Percentiles rank a stretch among this genome's conserved stretches.
Evolutionary conservation across 1,140 invertebrate genomes (phyloP).

Genomic region (Oryzaephilus surinamensis): DNA sequence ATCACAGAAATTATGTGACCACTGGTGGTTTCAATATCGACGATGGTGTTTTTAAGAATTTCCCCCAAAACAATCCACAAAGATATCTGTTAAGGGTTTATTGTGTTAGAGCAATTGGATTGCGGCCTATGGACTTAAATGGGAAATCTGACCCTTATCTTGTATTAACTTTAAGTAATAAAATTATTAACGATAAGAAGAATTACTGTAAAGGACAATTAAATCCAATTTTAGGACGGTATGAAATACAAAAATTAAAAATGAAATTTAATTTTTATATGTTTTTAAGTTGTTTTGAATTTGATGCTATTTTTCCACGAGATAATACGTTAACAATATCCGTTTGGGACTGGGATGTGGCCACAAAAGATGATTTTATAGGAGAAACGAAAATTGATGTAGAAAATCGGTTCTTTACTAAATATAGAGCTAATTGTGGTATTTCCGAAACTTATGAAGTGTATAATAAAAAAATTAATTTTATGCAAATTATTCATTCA

Average conservation of each 20-base stretch:
- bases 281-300: constrained; percentile 57
- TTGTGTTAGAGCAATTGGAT: constrained; percentile 55
- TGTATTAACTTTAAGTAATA: constrained; percentile 54
- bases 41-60: constrained; percentile 48
- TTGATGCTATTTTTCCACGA: constrained; percentile 59
- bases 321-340: constrained; percentile 63
- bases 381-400: constrained; percentile 77
- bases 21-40: constrained; percentile 36
- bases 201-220: constrained; percentile 65
- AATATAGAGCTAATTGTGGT: constrained; percentile 68
- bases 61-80: constrained; percentile 55
- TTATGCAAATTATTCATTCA: constrained; percentile 2
- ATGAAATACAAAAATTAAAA: constrained; percentile 26
- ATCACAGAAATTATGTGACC: constrained; percentile 39
- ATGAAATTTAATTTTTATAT: background rate
- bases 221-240: constrained; percentile 83
- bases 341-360: constrained; percentile 65
- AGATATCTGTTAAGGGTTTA: constrained; percentile 69
- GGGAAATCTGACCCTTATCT: constrained; percentile 74
- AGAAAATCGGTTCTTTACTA: constrained; percentile 75
- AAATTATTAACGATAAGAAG: constrained; percentile 56
- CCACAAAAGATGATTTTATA: constrained; percentile 65
- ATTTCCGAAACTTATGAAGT: constrained; percentile 56
- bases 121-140: constrained; percentile 61
- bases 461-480: constrained; percentile 34